Base-by-base conservation (phyloP, 1,140 invertebrate genomes). In the Zaprionus tsacasi region DNA sequence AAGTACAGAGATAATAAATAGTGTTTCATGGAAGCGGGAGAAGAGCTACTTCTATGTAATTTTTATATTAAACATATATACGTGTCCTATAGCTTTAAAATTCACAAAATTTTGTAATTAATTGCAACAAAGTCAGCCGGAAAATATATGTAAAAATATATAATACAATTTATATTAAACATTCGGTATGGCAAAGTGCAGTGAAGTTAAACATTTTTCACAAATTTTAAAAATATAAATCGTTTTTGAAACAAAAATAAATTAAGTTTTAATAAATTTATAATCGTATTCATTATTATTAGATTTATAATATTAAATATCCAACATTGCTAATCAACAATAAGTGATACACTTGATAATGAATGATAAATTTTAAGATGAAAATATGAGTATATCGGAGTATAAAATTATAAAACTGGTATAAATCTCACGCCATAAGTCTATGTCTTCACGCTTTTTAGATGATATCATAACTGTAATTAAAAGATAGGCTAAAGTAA, bases 401-500 rank as follows among this genome's bases (percentile, higher is more conserved):
- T 12, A 50, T 6, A 11, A 10, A 25, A 21, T 40, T 56, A 40
- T 43, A 55, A 65, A 65, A 43, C 10, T 55, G 63, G 54, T 21
- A 25, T 11, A 21, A 50, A 50, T 54, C 52, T 65, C 52, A 52
- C 3, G 52, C 63, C 36, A 55, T 33, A 35, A 56, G 63, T 35
- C 43, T 56, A 45, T 67, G 43, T 21, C 40, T 33, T 48, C n/a
- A 64, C 27, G n/a, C 25, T 33, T 40, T 36, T 38, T 60, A 60
- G 38, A 68, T 59, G 33, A 55, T 60, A 38, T 66, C 48, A 74
- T 43, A 25, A 61, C 40, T 60, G 56, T 72, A 68, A 60, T 60
- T 56, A 40, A 40, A 59, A 81, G 57, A 54, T 55, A 73, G 65
- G 43, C 61, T 45, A 73, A 66, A 70, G 71, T 76, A 65, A 76